These are phyloP conservation scores for Miopithecus talapoin DNA, from an alignment of 2,797 vertebrate genomes.

Conservation along the genomic window DNA sequence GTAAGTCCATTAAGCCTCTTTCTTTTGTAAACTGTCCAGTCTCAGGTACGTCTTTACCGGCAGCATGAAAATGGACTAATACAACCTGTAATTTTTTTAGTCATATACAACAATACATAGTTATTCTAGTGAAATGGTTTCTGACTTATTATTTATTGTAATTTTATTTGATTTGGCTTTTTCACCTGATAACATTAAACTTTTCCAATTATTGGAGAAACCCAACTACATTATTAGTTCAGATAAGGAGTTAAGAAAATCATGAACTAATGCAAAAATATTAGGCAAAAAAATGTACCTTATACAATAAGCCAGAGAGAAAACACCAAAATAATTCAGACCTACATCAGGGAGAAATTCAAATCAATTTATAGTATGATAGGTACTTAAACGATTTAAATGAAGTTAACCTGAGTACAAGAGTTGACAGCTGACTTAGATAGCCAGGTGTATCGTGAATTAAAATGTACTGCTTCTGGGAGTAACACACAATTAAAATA, in stretches of 20 bases:
- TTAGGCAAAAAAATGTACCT: background rate
- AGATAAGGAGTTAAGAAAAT: slow-evolving; percentile 57
- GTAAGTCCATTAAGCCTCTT: too few species aligned
- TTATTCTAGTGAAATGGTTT: background rate
- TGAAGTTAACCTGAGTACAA: slow-evolving; percentile 58
- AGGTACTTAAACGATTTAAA: slow-evolving; percentile 61
- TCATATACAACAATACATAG: slow-evolving; percentile 24
- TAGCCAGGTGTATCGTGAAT: background rate
- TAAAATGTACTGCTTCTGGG: slow-evolving; percentile 54
- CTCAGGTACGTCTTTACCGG: too few species aligned
- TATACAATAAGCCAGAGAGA: slow-evolving; percentile 36
- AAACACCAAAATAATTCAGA: slow-evolving; percentile 52
- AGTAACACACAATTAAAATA: slow-evolving; percentile 66
- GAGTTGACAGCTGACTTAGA: slow-evolving; percentile 10
- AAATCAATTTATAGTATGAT: slow-evolving; percentile 54
- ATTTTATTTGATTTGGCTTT: slow-evolving; percentile 45
- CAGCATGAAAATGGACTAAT: too few species aligned
- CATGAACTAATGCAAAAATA: background rate
- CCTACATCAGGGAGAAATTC: slow-evolving; percentile 52
- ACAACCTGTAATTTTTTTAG: slow-evolving; percentile 1
- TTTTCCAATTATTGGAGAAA: slow-evolving; percentile 46
- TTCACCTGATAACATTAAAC: background rate
- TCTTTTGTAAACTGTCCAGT: too few species aligned
- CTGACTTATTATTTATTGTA: slow-evolving; percentile 1
- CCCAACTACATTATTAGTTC: slow-evolving; percentile 7